These are phyloP conservation scores for Cynopterus brachyotis DNA, from an alignment of 2,113 vertebrate genomes.

Conservation along the genomic window DNA sequence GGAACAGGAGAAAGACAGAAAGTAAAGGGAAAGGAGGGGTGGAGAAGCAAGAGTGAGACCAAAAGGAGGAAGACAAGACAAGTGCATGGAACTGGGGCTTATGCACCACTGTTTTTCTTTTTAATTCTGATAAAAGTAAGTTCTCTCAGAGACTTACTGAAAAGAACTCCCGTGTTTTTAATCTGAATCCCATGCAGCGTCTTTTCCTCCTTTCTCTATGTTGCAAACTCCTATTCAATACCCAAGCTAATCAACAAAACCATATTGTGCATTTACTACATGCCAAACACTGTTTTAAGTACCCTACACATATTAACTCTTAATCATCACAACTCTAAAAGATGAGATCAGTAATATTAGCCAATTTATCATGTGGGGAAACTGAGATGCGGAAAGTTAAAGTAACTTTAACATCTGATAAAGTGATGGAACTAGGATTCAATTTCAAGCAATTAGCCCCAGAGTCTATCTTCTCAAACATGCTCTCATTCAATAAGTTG, in stretches of 20 bases:
- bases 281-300: not conserved
- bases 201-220: not conserved
- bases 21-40: not conserved
- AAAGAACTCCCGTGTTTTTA: not conserved
- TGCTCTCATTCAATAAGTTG: not conserved
- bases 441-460: not conserved
- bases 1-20: not conserved
- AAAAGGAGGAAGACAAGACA: not conserved
- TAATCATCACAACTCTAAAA: not conserved
- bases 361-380: not conserved
- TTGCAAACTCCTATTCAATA: not conserved
- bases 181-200: not conserved
- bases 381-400: not conserved
- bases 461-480: not conserved
- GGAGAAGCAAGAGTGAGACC: rapidly evolving
- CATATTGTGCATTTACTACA: rapidly evolving
- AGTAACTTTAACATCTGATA: not conserved
- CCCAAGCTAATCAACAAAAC: not conserved
- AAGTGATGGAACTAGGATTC: not conserved
- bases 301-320: no score
- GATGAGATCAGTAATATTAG: not conserved
- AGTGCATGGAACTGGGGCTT: not conserved
- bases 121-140: not conserved
- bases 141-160: not conserved
- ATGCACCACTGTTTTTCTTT: not conserved